Evolutionary conservation across 1,140 invertebrate genomes (phyloP).

Genomic region (Ceratosolen solmsi): DNA sequence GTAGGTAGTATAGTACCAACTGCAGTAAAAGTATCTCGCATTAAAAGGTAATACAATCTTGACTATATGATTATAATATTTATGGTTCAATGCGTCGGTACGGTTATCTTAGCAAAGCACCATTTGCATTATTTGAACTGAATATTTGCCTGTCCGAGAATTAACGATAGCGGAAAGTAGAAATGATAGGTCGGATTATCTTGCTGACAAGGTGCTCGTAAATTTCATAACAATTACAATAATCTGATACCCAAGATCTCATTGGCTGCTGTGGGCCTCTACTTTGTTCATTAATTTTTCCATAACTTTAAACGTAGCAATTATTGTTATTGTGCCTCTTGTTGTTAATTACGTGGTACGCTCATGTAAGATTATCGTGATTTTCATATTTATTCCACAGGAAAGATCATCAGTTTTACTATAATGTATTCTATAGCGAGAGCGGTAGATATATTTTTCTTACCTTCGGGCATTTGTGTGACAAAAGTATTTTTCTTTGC

Average conservation of each 20-base stretch:
- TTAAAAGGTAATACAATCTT: not conserved
- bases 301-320: no score
- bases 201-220: not conserved
- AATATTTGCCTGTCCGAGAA: not conserved
- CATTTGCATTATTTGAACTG: conserved; percentile 5
- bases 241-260: not conserved
- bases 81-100: no score
- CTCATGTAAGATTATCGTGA: no score
- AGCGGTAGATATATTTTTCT: not conserved
- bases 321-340: no score
- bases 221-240: not conserved
- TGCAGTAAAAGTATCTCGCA: not conserved
- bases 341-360: no score
- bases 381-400: no score
- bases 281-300: no score
- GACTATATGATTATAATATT: no score
- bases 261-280: no score
- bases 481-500: not conserved
- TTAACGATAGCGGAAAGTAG: not conserved
- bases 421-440: no score
- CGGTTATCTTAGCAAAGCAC: not conserved
- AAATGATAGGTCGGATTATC: not conserved
- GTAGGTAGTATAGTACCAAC: not conserved
- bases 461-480: not conserved
- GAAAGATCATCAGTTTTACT: not conserved